Evolutionary conservation across 2,888 invertebrate genomes (phyloP), one percentile per base, ranked within the genome.

Genomic region (Campoplex nolae): DNA sequence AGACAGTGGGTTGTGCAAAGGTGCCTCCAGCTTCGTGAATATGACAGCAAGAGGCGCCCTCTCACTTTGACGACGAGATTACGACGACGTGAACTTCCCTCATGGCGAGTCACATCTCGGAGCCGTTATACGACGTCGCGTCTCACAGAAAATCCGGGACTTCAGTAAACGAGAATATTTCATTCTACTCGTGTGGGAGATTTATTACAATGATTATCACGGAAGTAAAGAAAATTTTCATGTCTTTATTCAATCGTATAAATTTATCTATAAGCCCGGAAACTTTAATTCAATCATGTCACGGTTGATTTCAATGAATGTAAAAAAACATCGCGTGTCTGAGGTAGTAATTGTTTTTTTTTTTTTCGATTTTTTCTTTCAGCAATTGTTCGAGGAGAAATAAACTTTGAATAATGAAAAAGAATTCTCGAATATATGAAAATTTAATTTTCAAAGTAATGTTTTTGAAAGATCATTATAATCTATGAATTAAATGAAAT

Each of bases 1-100:
- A 73, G 73, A 71, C 75, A 65, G 83, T 83, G 86, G 83, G 78
- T 65, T 79, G 85, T 54, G 54, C 51, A 58, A 70, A 62, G 68
- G 23, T 23, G 75, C 75, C n/a, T 84, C 65, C 32, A 73, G 74
- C 78, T 35, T 70, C 42, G 28, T 58, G 45, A 42, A 70, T 70
- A 70, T 70, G 54, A 56, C 58, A 23, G 42, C 51, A 54, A 51
- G 54, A 8, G 32, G 79, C 42, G 79, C 32, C 38, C 62, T 28
- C 45, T 62, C 45, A 16, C 74, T 58, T 71, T 62, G 58, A 65
- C 70, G 78, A 78, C 79, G 65, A 62, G 62, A 79, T 56, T 18
- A 32, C 35, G 71, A 70, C 58, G 56, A 45, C 67, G 48, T 23
- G 58, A 79, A 86, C 78, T 86, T 86, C 75, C 74, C 78, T 45